Evolutionary conservation across 2,113 vertebrate genomes (phyloP).

Genomic region (Dromaius novaehollandiae): DNA sequence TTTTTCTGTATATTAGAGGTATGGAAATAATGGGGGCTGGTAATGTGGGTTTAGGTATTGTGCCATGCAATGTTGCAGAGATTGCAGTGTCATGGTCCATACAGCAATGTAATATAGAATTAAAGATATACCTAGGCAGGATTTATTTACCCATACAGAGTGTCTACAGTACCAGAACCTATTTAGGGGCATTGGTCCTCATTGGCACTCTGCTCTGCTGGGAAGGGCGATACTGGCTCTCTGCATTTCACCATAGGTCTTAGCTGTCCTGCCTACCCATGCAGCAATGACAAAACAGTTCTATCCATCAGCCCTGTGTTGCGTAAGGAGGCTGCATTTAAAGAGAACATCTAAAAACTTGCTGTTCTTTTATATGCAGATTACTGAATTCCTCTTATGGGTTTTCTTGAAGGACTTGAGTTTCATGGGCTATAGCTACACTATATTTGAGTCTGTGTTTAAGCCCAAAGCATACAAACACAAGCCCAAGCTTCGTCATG

Average conservation of each 20-base stretch:
- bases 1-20: not conserved
- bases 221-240: too few species aligned
- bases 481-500: not conserved
- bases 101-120: not conserved
- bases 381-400: not conserved
- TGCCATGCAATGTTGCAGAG: not conserved
- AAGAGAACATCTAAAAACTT: not conserved
- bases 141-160: not conserved
- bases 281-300: not conserved
- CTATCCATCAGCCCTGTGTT: not conserved
- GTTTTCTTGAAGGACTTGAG: not conserved
- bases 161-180: not conserved
- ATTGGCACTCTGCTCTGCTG: not conserved
- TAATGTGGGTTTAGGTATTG: not conserved
- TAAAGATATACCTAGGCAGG: not conserved
- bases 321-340: not conserved
- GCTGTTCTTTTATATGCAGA: not conserved
- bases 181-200: not conserved
- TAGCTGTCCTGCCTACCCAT: not conserved
- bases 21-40: not conserved
- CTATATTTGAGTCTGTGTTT: not conserved
- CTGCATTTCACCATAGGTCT: not conserved
- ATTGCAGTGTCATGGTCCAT: not conserved
- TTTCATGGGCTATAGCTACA: not conserved
- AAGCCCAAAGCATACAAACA: not conserved